Base-by-base conservation (phyloP, 2,797 vertebrate genomes). In the Spinus pinus region DNA sequence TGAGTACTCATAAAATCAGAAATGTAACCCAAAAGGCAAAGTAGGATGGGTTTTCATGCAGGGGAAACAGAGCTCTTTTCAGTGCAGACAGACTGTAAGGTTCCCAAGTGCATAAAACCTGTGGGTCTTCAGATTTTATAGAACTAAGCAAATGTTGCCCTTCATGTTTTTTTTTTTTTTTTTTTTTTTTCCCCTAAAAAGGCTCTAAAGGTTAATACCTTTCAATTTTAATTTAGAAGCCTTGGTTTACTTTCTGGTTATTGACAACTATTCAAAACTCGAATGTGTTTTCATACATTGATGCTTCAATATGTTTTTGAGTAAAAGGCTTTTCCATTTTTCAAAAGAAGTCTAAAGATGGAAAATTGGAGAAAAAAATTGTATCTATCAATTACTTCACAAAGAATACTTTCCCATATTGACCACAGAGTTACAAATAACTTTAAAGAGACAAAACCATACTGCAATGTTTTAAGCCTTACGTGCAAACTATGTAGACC, bases 111-210 rank as follows among this genome's bases (percentile, higher is more conserved):
- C 44, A 42, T 41, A 49, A 86, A 53, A 12, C n/a, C 50, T 24
- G 11, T 35, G 18, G 75, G 37, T 69, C 42, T 47, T 72, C 57
- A 66, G 31, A 12, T 60, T 73, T 58, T 53, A 39, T 18, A 56
- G 33, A 56, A 70, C 4, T 17, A 47, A 62, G 21, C 22, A 93
- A 78, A 88, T 64, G 2, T 15, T 75, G 12, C 12, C 14, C 37
- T 71, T 88, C 33, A 49, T 0, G 0, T 1, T 1, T 33, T 13
- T 30, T 20, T 57, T 28, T 1, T 1, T 33, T 13, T 30, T 20
- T 57, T 28, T 0, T 39, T 39, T 39, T 39, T 35, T 35, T 10
- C 37, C 37, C 6, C 2, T 12, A 11, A 53, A 67, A 46, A 33
- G 9, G 9, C 37, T 90, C 13, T n/a, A 41, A 50, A 69, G 33